A percentile compares a stretch with the other conserved stretches of the same genome.
Evolutionary conservation across 2,797 vertebrate genomes (phyloP).

Genomic region (Hippoglossus hippoglossus): DNA sequence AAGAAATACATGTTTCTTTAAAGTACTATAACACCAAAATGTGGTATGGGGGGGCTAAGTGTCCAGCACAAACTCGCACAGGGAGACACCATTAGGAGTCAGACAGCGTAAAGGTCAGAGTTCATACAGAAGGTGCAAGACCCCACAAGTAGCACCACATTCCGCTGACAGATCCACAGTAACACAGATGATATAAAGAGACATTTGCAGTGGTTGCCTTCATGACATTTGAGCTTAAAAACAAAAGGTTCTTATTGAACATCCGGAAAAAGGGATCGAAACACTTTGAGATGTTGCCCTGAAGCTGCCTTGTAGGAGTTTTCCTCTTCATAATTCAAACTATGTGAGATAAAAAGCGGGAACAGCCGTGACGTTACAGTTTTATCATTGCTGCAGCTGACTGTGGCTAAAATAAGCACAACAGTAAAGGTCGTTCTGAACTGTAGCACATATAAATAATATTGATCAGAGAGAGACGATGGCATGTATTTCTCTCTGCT

Average conservation of each 20-base stretch:
- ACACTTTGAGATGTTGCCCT: constrained; percentile 5
- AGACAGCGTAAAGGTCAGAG: constrained; percentile 60
- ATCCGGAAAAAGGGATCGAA: not conserved
- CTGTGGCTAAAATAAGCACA: constrained; percentile 21
- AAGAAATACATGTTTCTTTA: constrained; percentile 17
- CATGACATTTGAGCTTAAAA: constrained; percentile 13
- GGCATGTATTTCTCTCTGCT: constrained; percentile 53
- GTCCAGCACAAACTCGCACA: constrained; percentile 8
- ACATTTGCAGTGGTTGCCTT: not conserved
- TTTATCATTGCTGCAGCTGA: constrained; percentile 11
- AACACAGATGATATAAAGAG: constrained; percentile 17
- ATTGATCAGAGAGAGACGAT: constrained; percentile 9
- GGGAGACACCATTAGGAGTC: constrained; percentile 48
- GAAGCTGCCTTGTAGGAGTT: constrained; percentile 50
- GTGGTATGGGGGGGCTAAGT: not conserved
- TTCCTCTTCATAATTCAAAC: constrained; percentile 9
- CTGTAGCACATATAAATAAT: constrained; percentile 10
- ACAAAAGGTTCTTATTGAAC: constrained; percentile 9
- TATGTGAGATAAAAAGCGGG: not conserved
- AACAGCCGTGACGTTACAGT: constrained; percentile 2
- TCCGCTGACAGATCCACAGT: constrained; percentile 45
- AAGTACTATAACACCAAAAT: constrained; percentile 33
- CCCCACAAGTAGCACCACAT: constrained; percentile 72
- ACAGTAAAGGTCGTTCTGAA: constrained; percentile 17
- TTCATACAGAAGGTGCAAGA: constrained; percentile 54